phyloP scores from a whole-genome alignment of 2,113 vertebrate genomes.

The Cololabis saira region DNA sequence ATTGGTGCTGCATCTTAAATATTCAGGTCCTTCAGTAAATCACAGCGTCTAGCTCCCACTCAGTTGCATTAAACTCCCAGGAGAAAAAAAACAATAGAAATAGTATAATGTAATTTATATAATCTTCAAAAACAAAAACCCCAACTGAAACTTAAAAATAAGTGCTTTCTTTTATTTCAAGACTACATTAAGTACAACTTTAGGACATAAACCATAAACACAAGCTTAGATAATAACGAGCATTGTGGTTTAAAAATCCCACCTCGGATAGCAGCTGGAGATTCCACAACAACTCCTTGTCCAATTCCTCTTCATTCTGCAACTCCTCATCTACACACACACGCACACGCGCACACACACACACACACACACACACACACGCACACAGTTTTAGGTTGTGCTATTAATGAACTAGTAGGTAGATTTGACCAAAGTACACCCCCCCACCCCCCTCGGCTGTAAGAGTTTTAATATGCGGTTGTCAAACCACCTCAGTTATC shows the following conservation, averaged over 20 bases:
- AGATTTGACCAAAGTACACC: no score
- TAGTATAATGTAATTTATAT: constrained; percentile 11
- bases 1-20: constrained; percentile 61
- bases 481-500: no score
- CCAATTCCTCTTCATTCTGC: constrained; percentile 90
- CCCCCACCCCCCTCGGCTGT: no score
- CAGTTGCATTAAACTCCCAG: constrained; percentile 51
- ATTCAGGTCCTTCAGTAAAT: constrained; percentile 60
- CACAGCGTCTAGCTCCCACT: constrained; percentile 54
- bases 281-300: constrained; percentile 98
- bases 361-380: background rate
- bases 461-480: no score
- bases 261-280: constrained; percentile 98
- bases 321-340: constrained; percentile 89
- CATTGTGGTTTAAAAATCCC: constrained; percentile 40
- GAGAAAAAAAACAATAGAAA: constrained; percentile 71
- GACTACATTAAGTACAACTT: constrained; percentile 1
- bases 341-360: constrained; percentile 17
- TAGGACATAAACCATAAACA: background rate
- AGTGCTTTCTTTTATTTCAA: constrained; percentile 8
- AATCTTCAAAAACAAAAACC: background rate
- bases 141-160: background rate
- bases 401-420: no score
- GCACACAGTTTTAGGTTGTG: no score
- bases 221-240: no score